phyloP scores from a whole-genome alignment of 2,797 vertebrate genomes.

The Betta splendens region DNA sequence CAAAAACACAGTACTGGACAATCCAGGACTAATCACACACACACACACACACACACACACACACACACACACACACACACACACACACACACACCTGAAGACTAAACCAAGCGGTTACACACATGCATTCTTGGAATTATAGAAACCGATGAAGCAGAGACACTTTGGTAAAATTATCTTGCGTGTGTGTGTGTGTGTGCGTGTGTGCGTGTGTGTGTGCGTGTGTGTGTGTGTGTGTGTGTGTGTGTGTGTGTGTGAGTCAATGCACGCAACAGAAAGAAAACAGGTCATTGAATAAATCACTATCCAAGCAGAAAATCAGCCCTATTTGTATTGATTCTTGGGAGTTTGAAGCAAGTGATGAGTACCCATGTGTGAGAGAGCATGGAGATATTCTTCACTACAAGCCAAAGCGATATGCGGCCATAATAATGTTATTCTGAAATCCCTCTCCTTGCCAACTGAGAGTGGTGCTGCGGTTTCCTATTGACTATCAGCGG shows the following conservation, averaged over 20 bases:
- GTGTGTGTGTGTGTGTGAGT: conserved; percentile 5
- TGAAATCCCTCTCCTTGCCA: background rate
- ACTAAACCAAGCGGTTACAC: conserved; percentile 12
- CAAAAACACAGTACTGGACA: too few species aligned
- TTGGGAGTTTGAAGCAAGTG: conserved; percentile 28
- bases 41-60: background rate
- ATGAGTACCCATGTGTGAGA: conserved; percentile 30
- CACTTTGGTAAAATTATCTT: background rate
- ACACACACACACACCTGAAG: background rate
- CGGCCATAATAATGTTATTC: background rate
- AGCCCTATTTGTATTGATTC: conserved; percentile 48
- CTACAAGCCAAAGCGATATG: background rate
- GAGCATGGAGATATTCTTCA: background rate
- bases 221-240: background rate
- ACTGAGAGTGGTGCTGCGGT: background rate
- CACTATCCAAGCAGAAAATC: conserved; percentile 59
- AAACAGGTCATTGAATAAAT: conserved; percentile 53
- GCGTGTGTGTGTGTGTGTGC: background rate
- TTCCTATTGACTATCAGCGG: background rate
- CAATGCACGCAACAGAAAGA: conserved; percentile 33
- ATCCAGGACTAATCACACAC: conserved; percentile 25
- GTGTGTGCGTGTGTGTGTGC: background rate
- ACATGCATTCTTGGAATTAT: background rate
- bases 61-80: too few species aligned
- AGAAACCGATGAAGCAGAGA: conserved; percentile 9